Conservation (phyloP, 2,113 vertebrate species). For the Caranx ignobilis region DNA sequence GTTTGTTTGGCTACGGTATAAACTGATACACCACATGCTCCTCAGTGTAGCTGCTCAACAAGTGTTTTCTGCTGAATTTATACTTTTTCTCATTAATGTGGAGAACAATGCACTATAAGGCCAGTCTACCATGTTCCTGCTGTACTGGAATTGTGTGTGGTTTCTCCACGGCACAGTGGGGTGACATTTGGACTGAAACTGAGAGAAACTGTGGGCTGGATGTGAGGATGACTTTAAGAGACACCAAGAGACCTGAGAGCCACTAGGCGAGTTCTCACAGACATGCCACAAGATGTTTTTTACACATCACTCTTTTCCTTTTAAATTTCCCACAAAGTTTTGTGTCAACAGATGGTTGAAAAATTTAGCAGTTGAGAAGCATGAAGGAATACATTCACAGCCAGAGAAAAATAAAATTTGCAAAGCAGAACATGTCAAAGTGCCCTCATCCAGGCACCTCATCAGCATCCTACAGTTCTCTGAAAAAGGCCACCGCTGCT, state of each 20-base stretch:
- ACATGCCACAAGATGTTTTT: constrained; percentile 46
- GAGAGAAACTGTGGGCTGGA: constrained; percentile 16
- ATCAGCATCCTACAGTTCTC: constrained; percentile 53
- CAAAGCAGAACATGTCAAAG: constrained; percentile 58
- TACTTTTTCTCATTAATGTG: too few relatives aligned
- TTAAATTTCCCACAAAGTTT: constrained; percentile 62
- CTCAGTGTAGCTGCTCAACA: background rate
- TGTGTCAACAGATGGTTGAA: constrained; percentile 48
- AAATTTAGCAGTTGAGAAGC: constrained; percentile 39
- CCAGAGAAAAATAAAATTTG: constrained; percentile 33
- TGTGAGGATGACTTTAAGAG: constrained; percentile 43
- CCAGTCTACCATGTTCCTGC: background rate
- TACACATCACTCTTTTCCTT: constrained; percentile 48
- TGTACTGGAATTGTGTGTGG: constrained; percentile 5
- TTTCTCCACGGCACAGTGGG: constrained; percentile 1
- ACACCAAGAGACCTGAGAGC: constrained; percentile 27
- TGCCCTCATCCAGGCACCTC: constrained; percentile 42
- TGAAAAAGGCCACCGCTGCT: constrained; percentile 42
- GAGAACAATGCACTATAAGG: background rate
- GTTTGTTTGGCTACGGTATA: background rate
- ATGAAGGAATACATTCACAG: constrained; percentile 34
- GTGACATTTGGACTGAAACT: constrained; percentile 17
- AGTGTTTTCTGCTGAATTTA: background rate
- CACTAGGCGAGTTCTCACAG: constrained; percentile 27
- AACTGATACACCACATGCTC: background rate